Evolutionary conservation across 2,113 vertebrate genomes (phyloP).

Genomic region (Balaenoptera acutorostrata): DNA sequence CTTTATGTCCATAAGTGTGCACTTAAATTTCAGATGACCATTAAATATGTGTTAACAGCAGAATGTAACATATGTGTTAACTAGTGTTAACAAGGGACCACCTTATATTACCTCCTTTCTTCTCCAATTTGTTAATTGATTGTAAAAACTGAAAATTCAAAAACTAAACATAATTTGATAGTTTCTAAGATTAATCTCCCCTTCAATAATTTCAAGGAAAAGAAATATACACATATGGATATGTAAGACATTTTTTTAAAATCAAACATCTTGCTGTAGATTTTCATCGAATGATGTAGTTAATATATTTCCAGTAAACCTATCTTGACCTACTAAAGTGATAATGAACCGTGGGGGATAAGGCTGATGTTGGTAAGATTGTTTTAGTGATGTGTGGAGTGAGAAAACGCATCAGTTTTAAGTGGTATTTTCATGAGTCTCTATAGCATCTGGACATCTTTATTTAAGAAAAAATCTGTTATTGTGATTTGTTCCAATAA

Average conservation of each 20-base stretch:
- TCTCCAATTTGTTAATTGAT: neutral
- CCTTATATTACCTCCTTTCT: neutral
- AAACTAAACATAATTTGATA: neutral
- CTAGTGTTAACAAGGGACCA: neutral
- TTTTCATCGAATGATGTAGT: conserved; percentile 42
- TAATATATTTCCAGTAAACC: conserved; percentile 49
- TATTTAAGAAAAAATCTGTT: neutral
- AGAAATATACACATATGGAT: neutral
- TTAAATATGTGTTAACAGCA: neutral
- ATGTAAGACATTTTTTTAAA: neutral
- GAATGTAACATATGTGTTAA: neutral
- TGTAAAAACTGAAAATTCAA: neutral
- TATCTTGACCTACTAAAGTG: neutral
- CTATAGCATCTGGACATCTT: neutral
- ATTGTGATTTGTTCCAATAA: neutral
- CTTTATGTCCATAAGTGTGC: neutral
- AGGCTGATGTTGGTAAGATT: neutral
- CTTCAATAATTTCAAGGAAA: neutral
- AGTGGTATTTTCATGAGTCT: neutral
- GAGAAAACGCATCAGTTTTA: neutral
- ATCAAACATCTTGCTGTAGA: conserved; percentile 37
- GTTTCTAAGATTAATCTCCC: neutral
- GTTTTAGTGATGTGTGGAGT: neutral
- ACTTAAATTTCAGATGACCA: neutral
- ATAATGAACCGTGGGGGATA: neutral